Conservation (phyloP, 2,888 invertebrate species). For the Melinaea menophilus region DNA sequence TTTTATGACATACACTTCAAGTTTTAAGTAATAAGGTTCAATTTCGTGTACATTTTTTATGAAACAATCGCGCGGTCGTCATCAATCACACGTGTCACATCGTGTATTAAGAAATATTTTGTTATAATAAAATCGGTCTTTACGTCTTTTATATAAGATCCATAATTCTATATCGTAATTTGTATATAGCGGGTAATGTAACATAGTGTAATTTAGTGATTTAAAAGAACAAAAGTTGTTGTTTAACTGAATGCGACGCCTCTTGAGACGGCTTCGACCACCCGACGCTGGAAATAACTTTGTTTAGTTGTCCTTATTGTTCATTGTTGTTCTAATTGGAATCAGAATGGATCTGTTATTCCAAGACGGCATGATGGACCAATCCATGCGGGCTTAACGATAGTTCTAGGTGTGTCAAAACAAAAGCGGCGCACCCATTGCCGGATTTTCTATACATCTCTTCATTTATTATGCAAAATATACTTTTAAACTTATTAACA, state of each 20-base stretch:
- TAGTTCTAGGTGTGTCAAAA: too few relatives aligned
- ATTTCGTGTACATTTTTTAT: slow-evolving; percentile 8
- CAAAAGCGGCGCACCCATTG: too few relatives aligned
- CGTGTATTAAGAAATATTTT: slow-evolving; percentile 21
- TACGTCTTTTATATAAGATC: background rate
- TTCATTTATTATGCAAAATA: too few relatives aligned
- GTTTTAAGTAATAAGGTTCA: slow-evolving; percentile 9
- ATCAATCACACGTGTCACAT: slow-evolving; percentile 53
- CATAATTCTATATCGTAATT: background rate
- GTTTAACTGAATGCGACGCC: slow-evolving; percentile 7
- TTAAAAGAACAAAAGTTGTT: slow-evolving; percentile 8
- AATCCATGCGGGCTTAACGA: too few relatives aligned
- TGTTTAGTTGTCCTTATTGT: background rate
- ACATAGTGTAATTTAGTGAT: slow-evolving; percentile 7
- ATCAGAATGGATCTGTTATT: background rate
- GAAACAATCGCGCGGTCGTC: slow-evolving; percentile 26
- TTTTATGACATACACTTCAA: slow-evolving; percentile 9
- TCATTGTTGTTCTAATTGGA: background rate
- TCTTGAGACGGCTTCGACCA: slow-evolving; percentile 2
- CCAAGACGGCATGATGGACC: background rate
- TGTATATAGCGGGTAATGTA: slow-evolving; percentile 3
- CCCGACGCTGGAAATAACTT: background rate
- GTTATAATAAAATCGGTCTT: background rate
- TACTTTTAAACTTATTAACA: too few relatives aligned
- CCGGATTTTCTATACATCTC: too few relatives aligned